Evolutionary conservation across 2,113 vertebrate genomes (phyloP), one percentile per base, ranked within the genome.

Genomic region (Myrmecophaga tridactyla): DNA sequence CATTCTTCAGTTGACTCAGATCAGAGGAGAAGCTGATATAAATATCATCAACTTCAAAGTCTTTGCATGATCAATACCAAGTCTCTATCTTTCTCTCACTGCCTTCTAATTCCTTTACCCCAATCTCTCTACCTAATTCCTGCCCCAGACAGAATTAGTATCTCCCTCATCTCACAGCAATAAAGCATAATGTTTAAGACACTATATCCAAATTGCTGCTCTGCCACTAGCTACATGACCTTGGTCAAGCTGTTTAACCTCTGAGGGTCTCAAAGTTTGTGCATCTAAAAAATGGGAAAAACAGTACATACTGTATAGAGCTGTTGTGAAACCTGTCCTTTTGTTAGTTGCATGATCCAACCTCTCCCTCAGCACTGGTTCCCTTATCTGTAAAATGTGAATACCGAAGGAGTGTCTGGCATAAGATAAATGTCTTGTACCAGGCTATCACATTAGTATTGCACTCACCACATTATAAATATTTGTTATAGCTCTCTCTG

Each of bases 221-320:
- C 27, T 29, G 36, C 58, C 4, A 27, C 53, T 39, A 43, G 18
- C 31, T 91, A 18, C 0, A 12, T 15, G 10, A 39, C 2, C n/a
- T 73, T 31, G 15, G 11, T 56, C 20, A 78, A 48, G 3, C 3
- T 43, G 3, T 56, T 75, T 58, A 51, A 13, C 43, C 23, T 67
- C 36, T 83, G 36, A 77, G 65, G 62, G 25, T 23, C 76, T 96
- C 91, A 56, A n/a, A n/a, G 82, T 90, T 65, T 90, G 67, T 56
- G 90, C 12, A 46, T 65, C 63, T 92, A 56, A 62, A 75, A 96
- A 82, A 75, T 31, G 72, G 56, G 39, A 13, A 76, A 5, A n/a
- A 29, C 2, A 60, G 15, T 34, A 21, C 58, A 63, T 43, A 56
- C 27, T 34, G 14, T 41, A 15, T 4, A 25, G n/a, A 8, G 12